Evolutionary conservation across 2,888 invertebrate genomes (phyloP).

Genomic region (Arge pagana): DNA sequence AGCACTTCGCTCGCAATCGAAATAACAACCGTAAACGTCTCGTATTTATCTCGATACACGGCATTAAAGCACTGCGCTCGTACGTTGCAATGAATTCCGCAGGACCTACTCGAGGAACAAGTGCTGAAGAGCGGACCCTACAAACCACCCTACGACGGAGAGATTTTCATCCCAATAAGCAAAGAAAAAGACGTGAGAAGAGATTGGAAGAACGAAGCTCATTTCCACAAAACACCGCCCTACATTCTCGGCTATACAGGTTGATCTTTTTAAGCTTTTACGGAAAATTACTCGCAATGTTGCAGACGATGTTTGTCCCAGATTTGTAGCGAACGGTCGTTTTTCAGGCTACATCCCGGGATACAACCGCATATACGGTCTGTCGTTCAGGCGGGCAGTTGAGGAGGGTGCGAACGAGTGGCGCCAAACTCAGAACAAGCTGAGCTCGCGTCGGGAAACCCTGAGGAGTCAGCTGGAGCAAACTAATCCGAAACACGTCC

Average conservation of each 20-base stretch:
- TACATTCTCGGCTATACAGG: constrained; percentile 75
- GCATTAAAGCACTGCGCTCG: too few species aligned
- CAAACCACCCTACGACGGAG: constrained; percentile 60
- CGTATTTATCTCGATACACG: too few species aligned
- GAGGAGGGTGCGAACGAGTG: constrained; percentile 64
- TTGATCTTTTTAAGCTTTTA: constrained; percentile 31
- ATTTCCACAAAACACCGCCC: constrained; percentile 46
- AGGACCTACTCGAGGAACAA: constrained; percentile 59
- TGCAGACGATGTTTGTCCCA: background rate
- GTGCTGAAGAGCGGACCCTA: constrained; percentile 63
- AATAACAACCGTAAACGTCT: too few species aligned
- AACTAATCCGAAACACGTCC: constrained; percentile 43
- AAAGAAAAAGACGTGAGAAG: constrained; percentile 47
- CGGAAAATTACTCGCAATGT: background rate
- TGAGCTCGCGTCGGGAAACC: constrained; percentile 43
- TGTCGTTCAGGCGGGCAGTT: constrained; percentile 59
- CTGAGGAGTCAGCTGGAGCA: constrained; percentile 45
- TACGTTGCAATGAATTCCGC: constrained; percentile 20
- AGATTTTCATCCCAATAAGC: constrained; percentile 44
- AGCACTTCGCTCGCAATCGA: background rate
- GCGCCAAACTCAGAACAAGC: constrained; percentile 56
- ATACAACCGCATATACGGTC: constrained; percentile 66
- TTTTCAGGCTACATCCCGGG: constrained; percentile 68
- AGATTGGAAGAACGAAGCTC: constrained; percentile 47
- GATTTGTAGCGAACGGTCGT: background rate